Conservation (phyloP, 2,797 vertebrate species). For the Hoplostethus mediterraneus region DNA sequence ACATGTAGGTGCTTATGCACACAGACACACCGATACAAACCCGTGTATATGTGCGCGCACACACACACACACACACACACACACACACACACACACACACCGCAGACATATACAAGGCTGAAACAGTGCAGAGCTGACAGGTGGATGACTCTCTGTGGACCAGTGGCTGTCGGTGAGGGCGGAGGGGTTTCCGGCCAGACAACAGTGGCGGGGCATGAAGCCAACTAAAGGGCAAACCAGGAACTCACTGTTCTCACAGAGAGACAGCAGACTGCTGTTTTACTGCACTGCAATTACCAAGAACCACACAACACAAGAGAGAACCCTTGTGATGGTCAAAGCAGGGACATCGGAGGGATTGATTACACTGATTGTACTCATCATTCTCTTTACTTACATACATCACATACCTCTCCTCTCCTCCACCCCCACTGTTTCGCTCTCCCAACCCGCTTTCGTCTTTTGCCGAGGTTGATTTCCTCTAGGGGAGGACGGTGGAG, state of each 20-base stretch:
- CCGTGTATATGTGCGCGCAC: neutral
- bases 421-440: neutral
- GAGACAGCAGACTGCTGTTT: neutral
- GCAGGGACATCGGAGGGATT: neutral
- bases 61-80: neutral
- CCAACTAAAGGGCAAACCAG: constrained; percentile 63
- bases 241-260: constrained; percentile 52
- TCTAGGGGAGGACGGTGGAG: constrained; percentile 17
- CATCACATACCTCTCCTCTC: constrained; percentile 4
- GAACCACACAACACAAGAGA: constrained; percentile 8
- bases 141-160: constrained; percentile 80
- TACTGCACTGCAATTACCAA: no score
- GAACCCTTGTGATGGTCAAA: neutral
- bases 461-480: constrained; percentile 26
- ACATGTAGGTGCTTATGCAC: neutral
- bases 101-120: constrained; percentile 29
- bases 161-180: constrained; percentile 69
- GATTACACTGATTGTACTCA: constrained; percentile 15
- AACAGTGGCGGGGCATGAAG: constrained; percentile 66
- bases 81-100: constrained; percentile 7
- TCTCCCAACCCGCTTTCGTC: constrained; percentile 48
- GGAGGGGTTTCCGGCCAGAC: constrained; percentile 78
- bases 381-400: constrained; percentile 5
- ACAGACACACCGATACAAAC: constrained; percentile 9
- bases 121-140: constrained; percentile 76